A percentile compares a stretch with the other conserved stretches of the same genome.
Conservation (phyloP, 2,888 invertebrate species). For the Ferrisia virgata region DNA sequence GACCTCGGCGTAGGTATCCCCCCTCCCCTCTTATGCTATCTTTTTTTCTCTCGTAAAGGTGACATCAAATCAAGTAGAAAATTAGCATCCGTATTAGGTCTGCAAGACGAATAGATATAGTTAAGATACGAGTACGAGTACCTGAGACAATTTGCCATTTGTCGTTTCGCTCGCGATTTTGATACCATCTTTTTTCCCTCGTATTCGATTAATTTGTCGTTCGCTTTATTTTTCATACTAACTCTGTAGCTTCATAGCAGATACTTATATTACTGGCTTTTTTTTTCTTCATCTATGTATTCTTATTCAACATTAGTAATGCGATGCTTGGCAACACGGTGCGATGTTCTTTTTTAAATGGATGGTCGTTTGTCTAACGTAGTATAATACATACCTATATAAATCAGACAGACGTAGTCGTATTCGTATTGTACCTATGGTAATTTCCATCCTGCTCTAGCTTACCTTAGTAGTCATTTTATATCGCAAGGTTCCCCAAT, state of each 20-base stretch:
- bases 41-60: not conserved
- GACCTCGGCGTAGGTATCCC: not conserved
- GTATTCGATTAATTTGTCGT: not conserved
- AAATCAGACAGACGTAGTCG: too few species aligned
- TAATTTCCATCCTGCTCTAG: not conserved
- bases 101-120: not conserved
- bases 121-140: not conserved
- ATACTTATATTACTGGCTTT: not conserved
- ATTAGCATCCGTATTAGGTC: not conserved
- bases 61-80: conserved; percentile 15
- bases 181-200: not conserved
- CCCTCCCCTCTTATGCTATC: not conserved
- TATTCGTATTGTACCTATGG: not conserved
- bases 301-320: not conserved
- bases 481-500: not conserved
- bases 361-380: not conserved
- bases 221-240: not conserved
- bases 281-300: not conserved
- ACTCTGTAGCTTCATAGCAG: not conserved
- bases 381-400: too few species aligned
- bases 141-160: not conserved
- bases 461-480: not conserved
- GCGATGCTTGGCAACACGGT: not conserved
- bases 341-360: not conserved
- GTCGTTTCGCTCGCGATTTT: not conserved